Percentiles rank a stretch among this genome's conserved stretches.
Conservation (phyloP, 2,113 vertebrate genomes). For the Apodemus speciosus region DNA sequence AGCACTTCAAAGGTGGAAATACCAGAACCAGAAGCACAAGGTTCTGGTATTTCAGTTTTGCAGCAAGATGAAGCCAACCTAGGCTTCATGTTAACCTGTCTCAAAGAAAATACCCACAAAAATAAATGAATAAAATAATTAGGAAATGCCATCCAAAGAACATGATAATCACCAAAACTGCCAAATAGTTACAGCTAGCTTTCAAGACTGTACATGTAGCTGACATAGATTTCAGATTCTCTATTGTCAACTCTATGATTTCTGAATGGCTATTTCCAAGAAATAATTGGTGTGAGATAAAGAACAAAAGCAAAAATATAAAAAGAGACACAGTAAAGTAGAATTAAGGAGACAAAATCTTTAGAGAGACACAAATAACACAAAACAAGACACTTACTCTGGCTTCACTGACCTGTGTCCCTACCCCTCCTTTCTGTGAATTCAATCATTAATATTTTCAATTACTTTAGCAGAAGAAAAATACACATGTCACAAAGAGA, state of each 20-base stretch:
- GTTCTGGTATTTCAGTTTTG: not conserved
- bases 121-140: not conserved
- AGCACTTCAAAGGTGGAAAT: not conserved
- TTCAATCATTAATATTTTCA: not conserved
- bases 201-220: not conserved
- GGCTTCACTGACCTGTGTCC: not conserved
- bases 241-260: not conserved
- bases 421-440: not conserved
- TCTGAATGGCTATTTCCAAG: not conserved
- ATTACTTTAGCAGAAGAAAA: not conserved
- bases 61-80: not conserved
- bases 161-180: not conserved
- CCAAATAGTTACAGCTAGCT: not conserved
- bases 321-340: not conserved
- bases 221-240: not conserved
- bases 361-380: not conserved
- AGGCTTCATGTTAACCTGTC: too few species aligned
- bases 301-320: not conserved
- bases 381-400: not conserved
- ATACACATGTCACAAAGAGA: not conserved
- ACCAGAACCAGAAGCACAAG: not conserved
- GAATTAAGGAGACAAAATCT: constrained; percentile 37
- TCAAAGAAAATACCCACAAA: not conserved
- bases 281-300: constrained; percentile 34
- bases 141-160: not conserved